Conservation (phyloP, 2,113 vertebrate genomes). For the Ciconia maguari region DNA sequence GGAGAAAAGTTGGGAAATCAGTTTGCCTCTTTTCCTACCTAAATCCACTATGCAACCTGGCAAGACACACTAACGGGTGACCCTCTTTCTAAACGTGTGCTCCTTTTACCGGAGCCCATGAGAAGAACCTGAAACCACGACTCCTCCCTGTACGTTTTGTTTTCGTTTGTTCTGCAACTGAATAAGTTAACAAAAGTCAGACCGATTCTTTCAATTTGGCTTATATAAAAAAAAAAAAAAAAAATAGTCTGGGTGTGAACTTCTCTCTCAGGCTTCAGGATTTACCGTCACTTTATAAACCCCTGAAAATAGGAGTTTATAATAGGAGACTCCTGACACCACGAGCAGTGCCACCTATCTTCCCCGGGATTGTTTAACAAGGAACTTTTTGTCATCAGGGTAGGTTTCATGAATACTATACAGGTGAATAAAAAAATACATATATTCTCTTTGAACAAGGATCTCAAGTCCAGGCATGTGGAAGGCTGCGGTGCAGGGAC, state of each 20-base stretch:
- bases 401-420: conserved; percentile 22
- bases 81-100: background rate
- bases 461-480: background rate
- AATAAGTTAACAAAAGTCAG: conserved; percentile 17
- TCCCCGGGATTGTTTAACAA: background rate
- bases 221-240: background rate
- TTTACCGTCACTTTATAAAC: background rate
- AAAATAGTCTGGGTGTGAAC: background rate
- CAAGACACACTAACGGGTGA: background rate
- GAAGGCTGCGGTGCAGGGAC: conserved; percentile 17
- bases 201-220: background rate
- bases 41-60: background rate
- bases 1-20: background rate
- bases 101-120: fast-evolving
- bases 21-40: background rate
- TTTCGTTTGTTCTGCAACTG: background rate
- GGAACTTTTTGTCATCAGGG: background rate
- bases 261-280: background rate
- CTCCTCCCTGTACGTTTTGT: background rate
- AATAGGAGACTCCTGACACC: background rate
- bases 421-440: conserved; percentile 75
- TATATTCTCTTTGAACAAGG: conserved; percentile 56
- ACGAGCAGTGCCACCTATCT: background rate
- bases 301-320: conserved; percentile 27
- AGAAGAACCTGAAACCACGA: background rate